Evolutionary conservation across 2,888 invertebrate genomes (phyloP).

Genomic region (Candidula unifasciata): DNA sequence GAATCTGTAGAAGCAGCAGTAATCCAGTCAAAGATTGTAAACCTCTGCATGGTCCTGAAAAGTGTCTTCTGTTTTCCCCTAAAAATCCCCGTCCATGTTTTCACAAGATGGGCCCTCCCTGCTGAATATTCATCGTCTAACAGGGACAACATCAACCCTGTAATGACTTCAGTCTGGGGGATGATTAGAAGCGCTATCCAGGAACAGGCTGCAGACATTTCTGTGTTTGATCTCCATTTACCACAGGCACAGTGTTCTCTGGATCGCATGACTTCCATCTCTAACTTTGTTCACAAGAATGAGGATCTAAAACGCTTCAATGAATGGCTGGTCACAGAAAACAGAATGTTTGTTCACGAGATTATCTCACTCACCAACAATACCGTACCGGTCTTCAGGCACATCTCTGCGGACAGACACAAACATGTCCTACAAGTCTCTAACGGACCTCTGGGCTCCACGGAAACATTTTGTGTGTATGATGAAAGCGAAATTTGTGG

Average conservation of each 20-base stretch:
- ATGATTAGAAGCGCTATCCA: conserved; percentile 50
- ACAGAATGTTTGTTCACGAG: conserved; percentile 44
- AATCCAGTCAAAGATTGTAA: conserved; percentile 24
- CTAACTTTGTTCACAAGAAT: conserved; percentile 22
- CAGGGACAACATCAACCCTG: conserved; percentile 30
- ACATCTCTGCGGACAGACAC: conserved; percentile 39
- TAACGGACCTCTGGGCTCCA: conserved; percentile 8
- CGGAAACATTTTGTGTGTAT: conserved; percentile 40
- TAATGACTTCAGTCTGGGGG: conserved; percentile 54
- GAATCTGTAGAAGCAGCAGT: conserved; percentile 26
- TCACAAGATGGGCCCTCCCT: conserved; percentile 46
- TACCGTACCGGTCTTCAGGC: conserved; percentile 25
- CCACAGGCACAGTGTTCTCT: conserved; percentile 29
- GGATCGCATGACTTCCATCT: conserved; percentile 28
- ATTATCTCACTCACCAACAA: conserved; percentile 40
- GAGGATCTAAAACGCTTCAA: conserved; percentile 37
- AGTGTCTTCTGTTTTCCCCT: conserved; percentile 13
- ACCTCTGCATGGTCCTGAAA: conserved; percentile 42
- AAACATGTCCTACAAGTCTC: conserved; percentile 37
- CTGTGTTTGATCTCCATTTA: conserved; percentile 50
- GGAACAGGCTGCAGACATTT: conserved; percentile 45
- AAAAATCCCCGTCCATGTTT: conserved; percentile 42
- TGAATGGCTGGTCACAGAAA: conserved; percentile 44
- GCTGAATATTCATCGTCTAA: background rate
- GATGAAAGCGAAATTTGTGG: conserved; percentile 13